Evolutionary conservation across 2,888 invertebrate genomes (phyloP).

Genomic region (Portevinia maculata): DNA sequence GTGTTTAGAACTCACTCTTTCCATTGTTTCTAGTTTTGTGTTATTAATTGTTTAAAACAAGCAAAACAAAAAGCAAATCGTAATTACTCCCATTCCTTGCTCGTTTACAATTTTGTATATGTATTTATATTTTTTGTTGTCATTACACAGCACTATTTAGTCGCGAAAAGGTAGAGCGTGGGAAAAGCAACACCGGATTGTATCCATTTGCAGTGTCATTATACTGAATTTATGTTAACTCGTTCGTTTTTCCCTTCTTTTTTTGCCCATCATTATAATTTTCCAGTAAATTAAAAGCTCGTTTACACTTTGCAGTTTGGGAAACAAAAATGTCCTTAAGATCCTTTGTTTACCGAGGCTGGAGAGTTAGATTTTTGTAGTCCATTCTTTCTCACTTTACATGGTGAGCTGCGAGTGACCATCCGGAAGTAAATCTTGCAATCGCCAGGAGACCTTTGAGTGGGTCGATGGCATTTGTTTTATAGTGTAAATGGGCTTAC

Average conservation of each 20-base stretch:
- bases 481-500: conserved; percentile 63
- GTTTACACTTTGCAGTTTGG: conserved; percentile 69
- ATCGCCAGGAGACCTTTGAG: conserved; percentile 42
- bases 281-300: conserved; percentile 74
- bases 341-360: conserved; percentile 48
- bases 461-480: conserved; percentile 55
- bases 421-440: conserved; percentile 47
- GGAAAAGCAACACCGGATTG: conserved; percentile 28
- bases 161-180: conserved; percentile 21
- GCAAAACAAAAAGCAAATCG: conserved; percentile 9
- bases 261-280: conserved; percentile 62
- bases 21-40: conserved; percentile 76
- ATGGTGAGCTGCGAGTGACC: conserved; percentile 32
- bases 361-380: background rate
- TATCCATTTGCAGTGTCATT: conserved; percentile 63
- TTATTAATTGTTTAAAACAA: conserved; percentile 76
- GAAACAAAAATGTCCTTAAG: conserved; percentile 63
- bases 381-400: conserved; percentile 4
- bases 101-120: conserved; percentile 50
- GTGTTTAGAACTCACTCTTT: conserved; percentile 47
- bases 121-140: conserved; percentile 15
- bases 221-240: conserved; percentile 78
- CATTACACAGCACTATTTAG: conserved; percentile 62
- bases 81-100: conserved; percentile 37
- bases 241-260: conserved; percentile 76